Conservation (phyloP, 92 coral and sea anemone species). For the Siderastrea radians region DNA sequence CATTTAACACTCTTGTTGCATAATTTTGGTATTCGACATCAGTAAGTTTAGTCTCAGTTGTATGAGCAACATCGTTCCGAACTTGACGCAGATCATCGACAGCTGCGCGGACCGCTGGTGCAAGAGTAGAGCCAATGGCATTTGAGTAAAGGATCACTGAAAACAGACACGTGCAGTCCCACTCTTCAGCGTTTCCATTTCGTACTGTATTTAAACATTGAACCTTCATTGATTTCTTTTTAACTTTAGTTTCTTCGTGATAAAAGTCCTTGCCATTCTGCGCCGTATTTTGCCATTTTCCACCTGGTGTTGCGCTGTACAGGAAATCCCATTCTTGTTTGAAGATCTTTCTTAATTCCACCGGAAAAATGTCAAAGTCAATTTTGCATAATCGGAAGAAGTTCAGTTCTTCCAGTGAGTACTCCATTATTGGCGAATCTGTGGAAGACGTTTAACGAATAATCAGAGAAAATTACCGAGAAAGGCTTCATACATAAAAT, state of each 20-base stretch:
- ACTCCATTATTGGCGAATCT: neutral
- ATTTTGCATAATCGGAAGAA: neutral
- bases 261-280: neutral
- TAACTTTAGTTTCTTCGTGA: neutral
- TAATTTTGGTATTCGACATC: neutral
- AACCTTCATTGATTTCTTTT: neutral
- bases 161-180: neutral
- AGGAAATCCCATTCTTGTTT: too few relatives aligned
- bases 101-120: neutral
- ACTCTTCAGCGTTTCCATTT: neutral
- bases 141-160: too few relatives aligned
- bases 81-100: neutral
- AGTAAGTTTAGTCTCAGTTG: neutral
- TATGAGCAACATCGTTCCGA: too few relatives aligned
- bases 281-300: neutral
- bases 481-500: too few relatives aligned
- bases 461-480: too few relatives aligned
- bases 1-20: neutral
- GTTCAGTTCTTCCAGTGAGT: neutral
- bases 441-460: too few relatives aligned
- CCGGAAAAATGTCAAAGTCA: neutral
- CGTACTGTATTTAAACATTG: neutral
- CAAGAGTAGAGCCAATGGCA: neutral
- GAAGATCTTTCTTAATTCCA: neutral
- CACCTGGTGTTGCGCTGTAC: neutral